phyloP scores from a whole-genome alignment of 2,797 vertebrate species.

The Bradypodion ventrale region DNA sequence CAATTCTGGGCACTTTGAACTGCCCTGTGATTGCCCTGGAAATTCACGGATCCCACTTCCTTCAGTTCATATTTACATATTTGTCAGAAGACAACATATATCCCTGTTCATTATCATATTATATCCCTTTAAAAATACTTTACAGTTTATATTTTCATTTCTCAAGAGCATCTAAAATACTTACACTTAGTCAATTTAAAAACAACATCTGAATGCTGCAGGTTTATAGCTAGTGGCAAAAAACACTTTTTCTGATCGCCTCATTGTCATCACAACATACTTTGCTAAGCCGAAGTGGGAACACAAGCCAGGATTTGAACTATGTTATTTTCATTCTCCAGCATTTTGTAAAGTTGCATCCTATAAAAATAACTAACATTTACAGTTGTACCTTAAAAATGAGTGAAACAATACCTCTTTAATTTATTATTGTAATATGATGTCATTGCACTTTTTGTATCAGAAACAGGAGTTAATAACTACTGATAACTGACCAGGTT shows the following conservation, averaged over 20 bases:
- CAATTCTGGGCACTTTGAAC: neutral
- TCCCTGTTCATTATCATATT: too few relatives aligned
- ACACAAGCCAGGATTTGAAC: neutral
- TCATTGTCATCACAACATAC: neutral
- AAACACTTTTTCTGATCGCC: too few relatives aligned
- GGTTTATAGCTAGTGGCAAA: neutral
- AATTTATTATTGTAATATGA: neutral
- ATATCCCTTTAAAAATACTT: too few relatives aligned
- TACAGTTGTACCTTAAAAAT: neutral
- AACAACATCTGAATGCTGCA: neutral
- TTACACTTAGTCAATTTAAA: neutral
- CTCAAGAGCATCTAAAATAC: neutral
- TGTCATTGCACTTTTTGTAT: neutral
- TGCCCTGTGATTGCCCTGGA: too few relatives aligned
- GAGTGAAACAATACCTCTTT: neutral
- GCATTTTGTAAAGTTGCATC: neutral
- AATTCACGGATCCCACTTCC: too few relatives aligned
- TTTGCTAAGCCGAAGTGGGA: neutral
- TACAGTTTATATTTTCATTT: neutral
- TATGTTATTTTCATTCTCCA: neutral
- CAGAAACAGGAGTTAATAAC: neutral
- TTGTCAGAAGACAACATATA: too few relatives aligned
- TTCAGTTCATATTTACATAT: too few relatives aligned
- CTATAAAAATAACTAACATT: neutral
- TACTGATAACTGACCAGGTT: too few relatives aligned